Evolutionary conservation across 2,797 vertebrate species (phyloP), one percentile per base, ranked within the genome.

Genomic region (Arrhamphus sclerolepis): DNA sequence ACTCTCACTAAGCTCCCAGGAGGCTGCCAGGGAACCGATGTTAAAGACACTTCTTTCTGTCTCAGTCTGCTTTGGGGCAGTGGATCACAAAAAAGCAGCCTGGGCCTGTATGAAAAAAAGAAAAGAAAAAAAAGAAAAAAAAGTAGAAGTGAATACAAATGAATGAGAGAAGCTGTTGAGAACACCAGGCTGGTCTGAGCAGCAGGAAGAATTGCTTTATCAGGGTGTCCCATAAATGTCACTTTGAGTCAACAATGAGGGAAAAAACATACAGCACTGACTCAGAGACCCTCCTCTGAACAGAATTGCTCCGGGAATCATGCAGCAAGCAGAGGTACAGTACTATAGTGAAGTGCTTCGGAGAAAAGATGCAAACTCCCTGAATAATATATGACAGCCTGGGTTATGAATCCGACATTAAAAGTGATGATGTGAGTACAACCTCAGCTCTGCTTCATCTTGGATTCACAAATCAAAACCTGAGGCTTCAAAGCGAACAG

Each of bases 331-430:
- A 75, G 80, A 75, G 80, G 81, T 83, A 84, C 70, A 71, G 77
- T 65, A 46, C 75, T 72, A 74, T 65, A 66, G 79, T 56, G 76
- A 78, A 82, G 78, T 70, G 78, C 80, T 85, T 75, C 56, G 65
- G 80, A 83, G 81, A 84, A 87, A 88, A 88, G 73, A 89, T 29
- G 83, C 87, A 90, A 89, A 85, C 78, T 85, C 77, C 76, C 79
- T 92, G 83, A 92, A 92, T 92, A 91, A 93, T 92, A 92, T 80
- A 92, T 91, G 90, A 89, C 86, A 89, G 87, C 80, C 88, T 76
- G 75, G 78, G 85, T 86, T 91, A 89, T 86, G 86, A 91, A 92
- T 91, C 75, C 70, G 56, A 91, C 86, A 89, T 91, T 89, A 91
- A 92, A 93, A 92, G 88, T 88, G 88, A 90, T 92, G 90, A 91